Conservation (phyloP, 2,113 vertebrate genomes). For the Tichodroma muraria region DNA sequence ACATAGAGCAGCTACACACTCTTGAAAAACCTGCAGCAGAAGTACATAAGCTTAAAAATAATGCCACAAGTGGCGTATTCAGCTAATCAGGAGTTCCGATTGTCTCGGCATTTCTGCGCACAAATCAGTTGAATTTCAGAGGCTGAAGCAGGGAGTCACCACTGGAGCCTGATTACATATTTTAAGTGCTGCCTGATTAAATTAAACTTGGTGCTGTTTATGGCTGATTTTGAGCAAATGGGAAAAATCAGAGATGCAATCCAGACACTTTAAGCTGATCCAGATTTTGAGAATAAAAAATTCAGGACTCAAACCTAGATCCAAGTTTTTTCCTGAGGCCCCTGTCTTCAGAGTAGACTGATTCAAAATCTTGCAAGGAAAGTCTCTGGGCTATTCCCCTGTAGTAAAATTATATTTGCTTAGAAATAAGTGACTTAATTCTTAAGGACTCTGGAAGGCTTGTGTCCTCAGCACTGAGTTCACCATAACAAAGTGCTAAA, state of each 20-base stretch:
- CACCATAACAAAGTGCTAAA: not conserved
- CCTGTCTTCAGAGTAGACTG: not conserved
- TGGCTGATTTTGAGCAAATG: conserved; percentile 18
- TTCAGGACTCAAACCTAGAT: not conserved
- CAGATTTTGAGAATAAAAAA: not conserved
- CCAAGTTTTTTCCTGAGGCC: not conserved
- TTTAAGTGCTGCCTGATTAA: conserved; percentile 31
- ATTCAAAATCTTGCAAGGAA: not conserved
- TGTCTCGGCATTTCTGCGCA: not conserved
- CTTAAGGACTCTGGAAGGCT: not conserved
- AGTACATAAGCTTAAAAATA: not conserved
- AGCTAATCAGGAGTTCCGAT: conserved; percentile 17
- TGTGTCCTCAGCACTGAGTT: not conserved
- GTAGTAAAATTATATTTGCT: not conserved
- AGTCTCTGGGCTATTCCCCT: not conserved
- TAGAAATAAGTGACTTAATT: not conserved
- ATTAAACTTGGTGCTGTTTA: not conserved
- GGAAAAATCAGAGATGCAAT: not conserved
- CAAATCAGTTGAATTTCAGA: not conserved
- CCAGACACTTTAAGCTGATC: not conserved
- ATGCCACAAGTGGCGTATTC: not conserved
- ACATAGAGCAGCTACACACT: not conserved
- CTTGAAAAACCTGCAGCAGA: not conserved
- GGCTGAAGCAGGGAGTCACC: not conserved
- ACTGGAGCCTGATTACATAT: conserved; percentile 23